A percentile compares a stretch with the other conserved stretches of the same genome.
These are phyloP conservation scores for Asobara japonica DNA, from an alignment of 1,140 invertebrate species.

Conservation along the genomic window DNA sequence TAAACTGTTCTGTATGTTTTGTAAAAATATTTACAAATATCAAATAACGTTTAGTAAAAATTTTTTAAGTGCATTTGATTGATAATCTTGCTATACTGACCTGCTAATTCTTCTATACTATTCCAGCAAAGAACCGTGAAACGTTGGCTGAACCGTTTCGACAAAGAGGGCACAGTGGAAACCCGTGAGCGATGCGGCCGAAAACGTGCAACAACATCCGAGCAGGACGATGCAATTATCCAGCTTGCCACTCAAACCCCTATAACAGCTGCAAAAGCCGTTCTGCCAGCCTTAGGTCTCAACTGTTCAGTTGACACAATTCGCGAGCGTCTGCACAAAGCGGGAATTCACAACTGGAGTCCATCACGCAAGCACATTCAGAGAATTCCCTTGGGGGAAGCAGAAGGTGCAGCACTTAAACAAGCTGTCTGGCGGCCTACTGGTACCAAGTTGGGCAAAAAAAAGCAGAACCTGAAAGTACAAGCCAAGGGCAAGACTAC, in stretches of 20 bases:
- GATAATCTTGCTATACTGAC: no score
- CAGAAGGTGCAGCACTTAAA: conserved; percentile 56
- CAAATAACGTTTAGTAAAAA: no score
- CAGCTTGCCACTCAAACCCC: conserved; percentile 59
- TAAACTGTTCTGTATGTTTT: conserved; percentile 60
- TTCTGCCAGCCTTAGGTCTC: conserved; percentile 60
- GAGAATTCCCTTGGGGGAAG: conserved; percentile 57
- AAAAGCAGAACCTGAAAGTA: conserved; percentile 52
- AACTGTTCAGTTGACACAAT: conserved; percentile 63
- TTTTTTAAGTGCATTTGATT: no score
- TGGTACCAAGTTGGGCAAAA: conserved; percentile 61
- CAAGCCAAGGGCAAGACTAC: conserved; percentile 38
- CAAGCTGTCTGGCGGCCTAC: conserved; percentile 64
- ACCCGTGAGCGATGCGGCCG: conserved; percentile 62
- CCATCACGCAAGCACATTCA: conserved; percentile 64
- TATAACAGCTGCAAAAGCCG: conserved; percentile 63
- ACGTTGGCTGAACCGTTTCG: conserved; percentile 63
- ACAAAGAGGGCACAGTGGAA: conserved; percentile 63
- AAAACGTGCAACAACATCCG: conserved; percentile 62
- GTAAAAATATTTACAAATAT: no score
- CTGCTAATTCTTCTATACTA: conserved; percentile 6
- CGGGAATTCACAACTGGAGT: conserved; percentile 66
- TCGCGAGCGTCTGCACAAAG: conserved; percentile 62
- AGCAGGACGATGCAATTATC: conserved; percentile 63
- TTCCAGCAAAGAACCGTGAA: conserved; percentile 65